These are phyloP conservation scores for Anthoscopus minutus DNA, from an alignment of 2,113 vertebrate genomes.

Conservation along the genomic window DNA sequence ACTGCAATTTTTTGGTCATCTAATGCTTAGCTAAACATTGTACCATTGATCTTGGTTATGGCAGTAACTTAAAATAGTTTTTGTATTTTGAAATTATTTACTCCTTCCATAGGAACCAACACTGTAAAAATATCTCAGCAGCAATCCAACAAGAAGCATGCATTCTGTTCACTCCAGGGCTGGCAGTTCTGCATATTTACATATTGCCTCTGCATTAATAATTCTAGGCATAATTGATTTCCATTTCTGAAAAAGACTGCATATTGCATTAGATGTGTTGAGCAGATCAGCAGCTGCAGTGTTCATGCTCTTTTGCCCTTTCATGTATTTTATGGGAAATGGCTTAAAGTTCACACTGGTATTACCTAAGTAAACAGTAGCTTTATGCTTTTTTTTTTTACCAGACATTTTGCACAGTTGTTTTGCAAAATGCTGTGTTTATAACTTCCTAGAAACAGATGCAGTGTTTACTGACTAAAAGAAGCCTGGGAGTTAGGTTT, in stretches of 20 bases:
- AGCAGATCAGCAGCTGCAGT: neutral
- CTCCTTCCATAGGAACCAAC: neutral
- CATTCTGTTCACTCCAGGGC: neutral
- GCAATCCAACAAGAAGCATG: neutral
- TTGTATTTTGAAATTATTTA: conserved; percentile 13
- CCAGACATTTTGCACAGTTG: neutral
- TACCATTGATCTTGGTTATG: neutral
- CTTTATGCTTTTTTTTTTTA: neutral
- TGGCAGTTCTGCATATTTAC: neutral
- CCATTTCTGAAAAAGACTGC: neutral
- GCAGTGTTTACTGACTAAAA: neutral
- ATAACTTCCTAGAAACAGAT: neutral
- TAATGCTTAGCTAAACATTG: neutral
- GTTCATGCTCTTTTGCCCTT: neutral
- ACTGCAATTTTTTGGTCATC: neutral
- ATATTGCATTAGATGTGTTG: neutral
- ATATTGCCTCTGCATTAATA: neutral
- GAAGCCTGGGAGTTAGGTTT: neutral
- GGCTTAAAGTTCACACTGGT: neutral
- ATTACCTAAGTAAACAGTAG: neutral
- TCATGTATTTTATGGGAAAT: neutral
- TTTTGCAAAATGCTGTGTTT: conserved; percentile 1
- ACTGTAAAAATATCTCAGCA: neutral
- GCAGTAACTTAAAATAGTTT: neutral
- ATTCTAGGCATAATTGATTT: neutral